Base-by-base conservation (phyloP, 2,888 invertebrate species). In the Timema cristinae region DNA sequence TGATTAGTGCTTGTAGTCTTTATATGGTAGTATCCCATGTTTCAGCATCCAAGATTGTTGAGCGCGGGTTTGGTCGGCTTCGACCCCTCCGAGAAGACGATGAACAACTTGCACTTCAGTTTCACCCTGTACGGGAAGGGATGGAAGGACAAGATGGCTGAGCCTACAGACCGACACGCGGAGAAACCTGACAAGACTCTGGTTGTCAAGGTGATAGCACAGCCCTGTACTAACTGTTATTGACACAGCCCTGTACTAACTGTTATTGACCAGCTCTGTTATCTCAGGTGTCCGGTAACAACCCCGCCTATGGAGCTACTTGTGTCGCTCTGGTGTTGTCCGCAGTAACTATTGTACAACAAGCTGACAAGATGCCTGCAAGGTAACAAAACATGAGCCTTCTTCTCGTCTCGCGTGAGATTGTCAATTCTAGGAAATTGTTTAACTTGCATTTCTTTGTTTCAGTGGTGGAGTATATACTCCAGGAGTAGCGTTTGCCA, bases 291-390 rank as follows among this genome's bases (percentile, higher is more conserved):
- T 80, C 84, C 15, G 90, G 89, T 0, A 79, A 75, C 71, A 91
- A 94, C 83, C 91, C 91, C 2, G 96, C 92, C 15, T 97, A 97
- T 84, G 91, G 93, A 4, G 87, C 91, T 10, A 96, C 95, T 0
- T 91, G 91, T 71, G 87, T 88, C 7, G 87, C 89, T 66, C 79
- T 95, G 73, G 84, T 96, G 7, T 84, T 90, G 74, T 85, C 91
- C 66, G 97, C 92, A 0, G 78, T 92, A 72, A 90, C 89, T 0
- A 82, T 97, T 69, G 84, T 97, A 10, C 87, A 87, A 32, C 94
- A 97, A 80, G 83, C 83, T 50, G 86, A 90, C 71, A 90, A 90
- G 79, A 86, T 97, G 85, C 95, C 96, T 0, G 81, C 83, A 67
- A 83, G 81, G 93, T 93, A 80, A 85, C 32, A 32, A 32, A 32